phyloP scores from a whole-genome alignment of 92 coral and sea anemone species.

The Isaurus tuberculatus region DNA sequence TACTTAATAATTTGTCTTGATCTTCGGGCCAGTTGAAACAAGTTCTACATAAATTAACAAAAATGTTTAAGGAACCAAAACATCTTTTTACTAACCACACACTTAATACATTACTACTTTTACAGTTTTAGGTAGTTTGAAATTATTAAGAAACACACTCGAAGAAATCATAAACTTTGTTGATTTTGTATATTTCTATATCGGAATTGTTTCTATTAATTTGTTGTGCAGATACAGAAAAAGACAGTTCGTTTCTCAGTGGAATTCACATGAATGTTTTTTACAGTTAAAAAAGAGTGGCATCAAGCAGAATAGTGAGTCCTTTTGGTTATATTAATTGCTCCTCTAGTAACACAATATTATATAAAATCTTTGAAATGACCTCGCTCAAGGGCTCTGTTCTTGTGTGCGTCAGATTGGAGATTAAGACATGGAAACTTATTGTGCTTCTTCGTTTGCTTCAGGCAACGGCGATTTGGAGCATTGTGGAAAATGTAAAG shows the following conservation, averaged over 20 bases:
- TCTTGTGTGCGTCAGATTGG: constrained; percentile 31
- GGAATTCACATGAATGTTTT: neutral
- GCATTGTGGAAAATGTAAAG: constrained; percentile 26
- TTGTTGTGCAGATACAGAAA: neutral
- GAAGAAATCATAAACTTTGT: neutral
- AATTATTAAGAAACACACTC: neutral
- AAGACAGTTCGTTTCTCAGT: neutral
- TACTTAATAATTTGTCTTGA: neutral
- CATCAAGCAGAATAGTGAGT: neutral
- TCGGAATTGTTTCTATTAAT: neutral
- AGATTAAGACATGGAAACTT: constrained; percentile 12
- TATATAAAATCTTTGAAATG: neutral
- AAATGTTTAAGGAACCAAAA: neutral
- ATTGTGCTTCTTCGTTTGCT: constrained; percentile 19
- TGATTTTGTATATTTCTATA: neutral
- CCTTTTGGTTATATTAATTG: too few relatives aligned
- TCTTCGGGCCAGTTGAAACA: neutral
- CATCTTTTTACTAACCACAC: neutral
- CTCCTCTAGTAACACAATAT: neutral
- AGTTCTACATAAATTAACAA: neutral
- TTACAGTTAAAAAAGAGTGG: neutral
- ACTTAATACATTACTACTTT: neutral
- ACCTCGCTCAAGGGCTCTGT: constrained; percentile 29
- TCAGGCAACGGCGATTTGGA: constrained; percentile 15
- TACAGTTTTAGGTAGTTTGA: neutral